These are phyloP conservation scores for Epicauta chinensis DNA, from an alignment of 1,140 invertebrate genomes.

Conservation along the genomic window DNA sequence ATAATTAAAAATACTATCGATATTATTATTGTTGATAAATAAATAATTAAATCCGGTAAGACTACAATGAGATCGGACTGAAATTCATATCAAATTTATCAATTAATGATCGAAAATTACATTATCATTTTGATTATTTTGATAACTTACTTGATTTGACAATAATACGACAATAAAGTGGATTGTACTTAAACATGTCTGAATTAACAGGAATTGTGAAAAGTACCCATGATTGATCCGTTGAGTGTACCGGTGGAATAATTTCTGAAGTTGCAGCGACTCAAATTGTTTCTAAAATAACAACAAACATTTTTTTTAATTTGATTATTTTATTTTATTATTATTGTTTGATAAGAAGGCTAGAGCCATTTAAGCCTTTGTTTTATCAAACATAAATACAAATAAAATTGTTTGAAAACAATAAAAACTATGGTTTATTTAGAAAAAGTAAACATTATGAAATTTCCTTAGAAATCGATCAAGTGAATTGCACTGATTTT, in stretches of 20 bases:
- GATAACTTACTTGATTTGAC: constrained; percentile 30
- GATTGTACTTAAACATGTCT: constrained; percentile 54
- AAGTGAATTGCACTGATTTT: no score
- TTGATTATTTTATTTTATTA: no score
- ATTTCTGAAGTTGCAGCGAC: constrained; percentile 62
- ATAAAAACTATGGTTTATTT: no score
- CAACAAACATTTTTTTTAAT: no score
- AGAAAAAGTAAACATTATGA: no score
- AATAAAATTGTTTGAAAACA: no score
- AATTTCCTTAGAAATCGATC: no score
- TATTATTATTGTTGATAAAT: constrained; percentile 39
- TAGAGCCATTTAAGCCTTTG: no score
- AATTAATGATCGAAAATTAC: no score
- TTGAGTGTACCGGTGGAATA: constrained; percentile 67
- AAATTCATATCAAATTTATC: not conserved
- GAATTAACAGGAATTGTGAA: constrained; percentile 64
- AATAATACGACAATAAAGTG: constrained; percentile 55
- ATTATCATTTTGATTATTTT: not conserved
- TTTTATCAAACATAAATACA: no score
- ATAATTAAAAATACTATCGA: constrained; percentile 36
- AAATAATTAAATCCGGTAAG: constrained; percentile 42
- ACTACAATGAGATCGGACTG: constrained; percentile 31
- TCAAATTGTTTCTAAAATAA: constrained; percentile 48
- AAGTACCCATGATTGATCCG: constrained; percentile 70
- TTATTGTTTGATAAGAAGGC: no score